Evolutionary conservation across 37 sponge, comb jelly and placozoan genomes (phyloP).

Genomic region (Agelas oroides): DNA sequence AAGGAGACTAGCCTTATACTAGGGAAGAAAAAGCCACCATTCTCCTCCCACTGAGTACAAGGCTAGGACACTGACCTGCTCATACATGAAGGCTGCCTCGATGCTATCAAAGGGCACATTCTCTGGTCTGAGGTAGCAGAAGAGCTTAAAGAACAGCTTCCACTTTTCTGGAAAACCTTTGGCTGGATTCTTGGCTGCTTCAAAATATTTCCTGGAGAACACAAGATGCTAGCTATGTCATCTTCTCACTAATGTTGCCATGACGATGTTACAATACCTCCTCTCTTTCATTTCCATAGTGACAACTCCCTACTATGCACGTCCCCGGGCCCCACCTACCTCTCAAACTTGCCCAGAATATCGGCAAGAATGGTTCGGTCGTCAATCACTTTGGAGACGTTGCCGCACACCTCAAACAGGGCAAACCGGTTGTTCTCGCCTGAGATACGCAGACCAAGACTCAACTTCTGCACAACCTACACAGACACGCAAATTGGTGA

Average conservation of each 20-base stretch:
- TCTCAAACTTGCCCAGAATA: slow-evolving; percentile 93
- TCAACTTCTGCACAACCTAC: slow-evolving; percentile 83
- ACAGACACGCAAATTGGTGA: neutral
- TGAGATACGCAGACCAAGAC: slow-evolving; percentile 69
- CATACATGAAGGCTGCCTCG: slow-evolving; percentile 88
- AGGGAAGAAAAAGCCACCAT: neutral
- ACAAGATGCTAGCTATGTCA: too few species aligned
- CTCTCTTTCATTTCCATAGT: too few species aligned
- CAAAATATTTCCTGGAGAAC: slow-evolving; percentile 25
- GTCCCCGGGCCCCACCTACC: slow-evolving; percentile 10
- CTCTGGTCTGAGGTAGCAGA: slow-evolving; percentile 78
- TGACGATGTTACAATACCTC: too few species aligned
- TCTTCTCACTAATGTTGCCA: too few species aligned
- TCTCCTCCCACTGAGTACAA: neutral
- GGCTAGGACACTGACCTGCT: slow-evolving; percentile 64
- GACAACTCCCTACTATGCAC: too few species aligned
- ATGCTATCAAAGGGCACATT: slow-evolving; percentile 77
- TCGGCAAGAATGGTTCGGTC: slow-evolving; percentile 85
- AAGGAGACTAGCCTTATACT: too few species aligned
- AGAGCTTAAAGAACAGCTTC: slow-evolving; percentile 88
- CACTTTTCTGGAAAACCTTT: slow-evolving; percentile 49
- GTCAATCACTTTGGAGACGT: slow-evolving; percentile 77
- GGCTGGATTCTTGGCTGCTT: slow-evolving; percentile 31
- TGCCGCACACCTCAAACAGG: slow-evolving; percentile 87
- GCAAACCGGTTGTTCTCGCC: slow-evolving; percentile 83